Conservation (phyloP, 2,113 vertebrate species). For the Pyxicephalus adspersus region DNA sequence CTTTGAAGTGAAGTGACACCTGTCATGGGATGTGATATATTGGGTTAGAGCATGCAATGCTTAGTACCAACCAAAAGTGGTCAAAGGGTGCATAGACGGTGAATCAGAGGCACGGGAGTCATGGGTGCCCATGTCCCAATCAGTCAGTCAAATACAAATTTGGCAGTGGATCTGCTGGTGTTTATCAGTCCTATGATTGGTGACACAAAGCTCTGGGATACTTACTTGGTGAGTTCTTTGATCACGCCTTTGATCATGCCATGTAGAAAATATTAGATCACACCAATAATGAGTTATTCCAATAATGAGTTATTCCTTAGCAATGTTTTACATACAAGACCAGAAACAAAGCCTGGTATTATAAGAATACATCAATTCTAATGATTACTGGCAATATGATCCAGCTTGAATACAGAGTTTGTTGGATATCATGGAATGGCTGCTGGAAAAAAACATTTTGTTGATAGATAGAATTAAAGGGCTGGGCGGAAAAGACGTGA, state of each 20-base stretch:
- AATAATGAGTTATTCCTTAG: background rate
- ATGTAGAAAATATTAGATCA: background rate
- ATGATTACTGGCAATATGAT: background rate
- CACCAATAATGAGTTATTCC: too few relatives aligned
- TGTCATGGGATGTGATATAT: too few relatives aligned
- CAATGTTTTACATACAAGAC: background rate
- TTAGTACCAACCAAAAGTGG: too few relatives aligned
- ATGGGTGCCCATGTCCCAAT: too few relatives aligned
- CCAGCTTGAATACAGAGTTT: background rate
- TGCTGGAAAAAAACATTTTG: background rate
- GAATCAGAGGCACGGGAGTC: too few relatives aligned
- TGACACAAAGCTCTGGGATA: background rate
- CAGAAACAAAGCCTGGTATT: background rate
- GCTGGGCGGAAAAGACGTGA: slow-evolving; percentile 9
- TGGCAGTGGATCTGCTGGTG: too few relatives aligned
- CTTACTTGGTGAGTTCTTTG: background rate
- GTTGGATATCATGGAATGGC: background rate
- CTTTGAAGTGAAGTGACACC: too few relatives aligned
- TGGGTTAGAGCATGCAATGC: too few relatives aligned
- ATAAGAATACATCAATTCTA: background rate
- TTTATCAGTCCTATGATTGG: too few relatives aligned
- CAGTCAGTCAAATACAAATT: too few relatives aligned
- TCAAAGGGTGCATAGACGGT: too few relatives aligned
- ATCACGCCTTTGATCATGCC: too few relatives aligned
- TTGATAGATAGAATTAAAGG: slow-evolving; percentile 38